Conservation (phyloP, 1,140 invertebrate species). For the Aphaenogaster rudis region DNA sequence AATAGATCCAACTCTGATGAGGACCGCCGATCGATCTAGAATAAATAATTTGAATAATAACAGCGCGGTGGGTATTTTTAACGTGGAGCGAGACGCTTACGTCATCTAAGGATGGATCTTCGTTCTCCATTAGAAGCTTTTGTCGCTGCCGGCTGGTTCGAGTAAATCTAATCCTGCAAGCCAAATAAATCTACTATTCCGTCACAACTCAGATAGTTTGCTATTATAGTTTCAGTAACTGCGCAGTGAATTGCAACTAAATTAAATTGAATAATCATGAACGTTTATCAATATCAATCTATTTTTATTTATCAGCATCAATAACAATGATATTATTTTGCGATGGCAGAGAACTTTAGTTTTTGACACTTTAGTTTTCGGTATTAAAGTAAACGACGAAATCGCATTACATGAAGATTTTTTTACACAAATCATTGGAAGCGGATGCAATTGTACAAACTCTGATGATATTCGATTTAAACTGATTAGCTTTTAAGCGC, state of each 20-base stretch:
- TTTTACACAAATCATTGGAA: background rate
- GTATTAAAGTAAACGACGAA: background rate
- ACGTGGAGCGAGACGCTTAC: background rate
- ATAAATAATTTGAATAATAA: slow-evolving; percentile 46
- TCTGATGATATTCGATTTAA: background rate
- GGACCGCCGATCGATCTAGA: slow-evolving; percentile 29
- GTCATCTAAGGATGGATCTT: background rate
- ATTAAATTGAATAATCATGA: background rate
- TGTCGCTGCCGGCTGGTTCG: background rate
- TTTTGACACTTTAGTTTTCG: background rate
- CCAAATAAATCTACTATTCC: background rate
- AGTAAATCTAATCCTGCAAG: background rate
- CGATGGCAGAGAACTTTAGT: background rate
- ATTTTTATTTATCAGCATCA: background rate
- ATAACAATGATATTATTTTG: background rate
- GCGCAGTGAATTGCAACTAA: background rate
- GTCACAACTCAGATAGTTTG: background rate
- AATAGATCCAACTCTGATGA: slow-evolving; percentile 45
- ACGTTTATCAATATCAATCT: background rate
- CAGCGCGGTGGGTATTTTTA: background rate
- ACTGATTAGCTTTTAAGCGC: background rate
- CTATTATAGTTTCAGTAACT: background rate
- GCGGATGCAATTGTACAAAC: background rate
- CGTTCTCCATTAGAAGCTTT: background rate
- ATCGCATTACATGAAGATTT: background rate